Percentiles rank a stretch among this genome's conserved stretches.
Conservation (phyloP, 2,113 vertebrate genomes). For the Pseudonaja textilis region DNA sequence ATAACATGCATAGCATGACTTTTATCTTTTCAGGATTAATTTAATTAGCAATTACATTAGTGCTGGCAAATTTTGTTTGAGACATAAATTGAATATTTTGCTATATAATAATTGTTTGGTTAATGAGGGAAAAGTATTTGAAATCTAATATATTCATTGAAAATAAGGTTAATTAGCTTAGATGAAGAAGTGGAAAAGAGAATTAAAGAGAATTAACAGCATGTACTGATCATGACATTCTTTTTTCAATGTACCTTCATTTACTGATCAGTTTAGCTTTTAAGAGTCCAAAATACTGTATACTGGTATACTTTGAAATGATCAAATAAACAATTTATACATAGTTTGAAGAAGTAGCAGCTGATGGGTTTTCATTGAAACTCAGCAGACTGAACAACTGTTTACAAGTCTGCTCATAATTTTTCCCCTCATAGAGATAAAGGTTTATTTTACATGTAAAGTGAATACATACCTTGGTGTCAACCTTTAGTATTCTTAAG, state of each 20-base stretch:
- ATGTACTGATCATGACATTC: background rate
- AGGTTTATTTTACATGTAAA: background rate
- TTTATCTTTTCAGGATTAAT: slow-evolving; percentile 44
- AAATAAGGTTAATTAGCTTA: slow-evolving; percentile 36
- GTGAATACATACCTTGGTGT: background rate
- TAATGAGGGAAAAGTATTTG: slow-evolving; percentile 16
- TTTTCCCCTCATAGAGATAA: background rate
- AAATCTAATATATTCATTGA: slow-evolving; percentile 15
- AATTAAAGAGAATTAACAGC: slow-evolving; percentile 42
- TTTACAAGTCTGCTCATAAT: background rate
- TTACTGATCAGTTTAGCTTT: slow-evolving; percentile 19
- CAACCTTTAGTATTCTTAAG: background rate
- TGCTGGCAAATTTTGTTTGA: slow-evolving; percentile 24
- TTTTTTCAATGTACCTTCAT: slow-evolving; percentile 4
- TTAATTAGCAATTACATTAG: slow-evolving; percentile 23
- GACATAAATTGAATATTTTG: slow-evolving; percentile 29
- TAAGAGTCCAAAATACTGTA: background rate
- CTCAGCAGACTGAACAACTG: background rate
- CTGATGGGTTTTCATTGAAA: background rate
- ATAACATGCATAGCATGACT: slow-evolving; percentile 19
- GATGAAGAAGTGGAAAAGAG: background rate
- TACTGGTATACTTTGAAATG: background rate
- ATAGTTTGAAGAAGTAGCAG: background rate
- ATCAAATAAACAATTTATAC: slow-evolving; percentile 36
- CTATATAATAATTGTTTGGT: slow-evolving; percentile 20